phyloP scores from a whole-genome alignment of 2,888 invertebrate genomes.

The Belgica antarctica region DNA sequence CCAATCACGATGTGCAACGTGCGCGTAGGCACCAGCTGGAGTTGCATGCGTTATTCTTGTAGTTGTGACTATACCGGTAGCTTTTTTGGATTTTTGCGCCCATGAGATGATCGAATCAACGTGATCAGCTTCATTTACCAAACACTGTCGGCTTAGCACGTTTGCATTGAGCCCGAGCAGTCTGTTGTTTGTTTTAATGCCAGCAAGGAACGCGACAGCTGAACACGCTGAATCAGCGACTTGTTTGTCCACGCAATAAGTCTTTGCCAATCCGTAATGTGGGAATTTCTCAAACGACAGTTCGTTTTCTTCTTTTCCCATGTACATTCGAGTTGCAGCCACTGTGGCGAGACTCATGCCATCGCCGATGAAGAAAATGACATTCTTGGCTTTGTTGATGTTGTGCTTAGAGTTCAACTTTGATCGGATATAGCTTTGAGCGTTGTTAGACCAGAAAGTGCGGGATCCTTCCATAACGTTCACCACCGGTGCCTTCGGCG shows the following conservation, averaged over 20 bases:
- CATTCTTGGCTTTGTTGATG: constrained; percentile 57
- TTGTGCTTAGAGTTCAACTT: constrained; percentile 47
- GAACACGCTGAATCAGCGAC: constrained; percentile 83
- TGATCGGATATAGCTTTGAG: constrained; percentile 51
- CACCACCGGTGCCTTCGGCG: too few species aligned
- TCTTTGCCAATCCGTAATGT: constrained; percentile 59
- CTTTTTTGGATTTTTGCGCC: constrained; percentile 66
- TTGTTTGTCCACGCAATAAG: constrained; percentile 73
- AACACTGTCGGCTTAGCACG: constrained; percentile 66
- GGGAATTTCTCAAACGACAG: constrained; percentile 66
- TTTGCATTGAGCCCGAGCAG: constrained; percentile 72
- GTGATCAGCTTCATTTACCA: constrained; percentile 59
- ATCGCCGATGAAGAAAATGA: constrained; percentile 71
- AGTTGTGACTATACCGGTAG: constrained; percentile 70
- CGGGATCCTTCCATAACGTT: not conserved
- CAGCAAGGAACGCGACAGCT: constrained; percentile 74
- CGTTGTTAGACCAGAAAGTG: constrained; percentile 51
- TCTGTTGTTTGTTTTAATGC: constrained; percentile 74
- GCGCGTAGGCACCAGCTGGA: constrained; percentile 65
- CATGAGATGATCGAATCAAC: constrained; percentile 68
- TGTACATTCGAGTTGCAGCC: constrained; percentile 63
- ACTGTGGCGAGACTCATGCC: constrained; percentile 75
- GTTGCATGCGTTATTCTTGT: constrained; percentile 76
- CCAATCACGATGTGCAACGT: constrained; percentile 69
- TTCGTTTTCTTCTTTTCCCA: constrained; percentile 63